Evolutionary conservation across 2,888 invertebrate species (phyloP), one percentile per base, ranked within the genome.

Genomic region (Erebia aethiops): DNA sequence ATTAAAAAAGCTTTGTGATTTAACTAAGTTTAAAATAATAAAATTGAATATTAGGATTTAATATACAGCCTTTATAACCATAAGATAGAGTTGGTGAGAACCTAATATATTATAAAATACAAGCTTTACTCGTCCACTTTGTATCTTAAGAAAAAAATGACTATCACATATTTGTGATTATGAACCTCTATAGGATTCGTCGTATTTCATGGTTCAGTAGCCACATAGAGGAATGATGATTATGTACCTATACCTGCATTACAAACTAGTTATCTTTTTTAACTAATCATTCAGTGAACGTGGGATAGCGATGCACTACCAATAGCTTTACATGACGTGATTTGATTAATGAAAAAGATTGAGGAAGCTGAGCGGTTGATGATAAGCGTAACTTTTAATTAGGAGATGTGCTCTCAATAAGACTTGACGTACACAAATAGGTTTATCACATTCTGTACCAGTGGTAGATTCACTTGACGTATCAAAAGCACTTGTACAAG

Each of bases 341-440:
- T 84, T 84, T 87, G 90, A 91, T 90, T 87, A 89, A 90, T 90
- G 86, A 84, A 88, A 85, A 81, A 82, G 90, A 90, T 90, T 88
- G 85, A 82, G 80, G 83, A 86, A 87, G 64, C 68, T 71, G 52
- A 68, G 26, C 52, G 51, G 11, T 60, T 9, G 26, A 63, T 72
- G 66, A 72, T 72, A 66, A 71, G 66, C 54, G 71, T 66, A 35
- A 66, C 41, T 56, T 71, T 71, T 69, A 69, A 69, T 71, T 65
- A 66, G 65, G n/a, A 61, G 46, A 66, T 65, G 69, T 26, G 52
- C 43, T 64, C 64, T 68, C 52, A 68, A 60, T 66, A 49, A 57
- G 2, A 16, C 43, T 49, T 63, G 57, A 63, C 64, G 57, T 10
- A 7, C 18, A 57, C 56, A 67, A 57, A 63, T 67, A 61, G 21